Base-by-base conservation (phyloP, 1,140 invertebrate genomes). In the Sesamia nonagrioides region DNA sequence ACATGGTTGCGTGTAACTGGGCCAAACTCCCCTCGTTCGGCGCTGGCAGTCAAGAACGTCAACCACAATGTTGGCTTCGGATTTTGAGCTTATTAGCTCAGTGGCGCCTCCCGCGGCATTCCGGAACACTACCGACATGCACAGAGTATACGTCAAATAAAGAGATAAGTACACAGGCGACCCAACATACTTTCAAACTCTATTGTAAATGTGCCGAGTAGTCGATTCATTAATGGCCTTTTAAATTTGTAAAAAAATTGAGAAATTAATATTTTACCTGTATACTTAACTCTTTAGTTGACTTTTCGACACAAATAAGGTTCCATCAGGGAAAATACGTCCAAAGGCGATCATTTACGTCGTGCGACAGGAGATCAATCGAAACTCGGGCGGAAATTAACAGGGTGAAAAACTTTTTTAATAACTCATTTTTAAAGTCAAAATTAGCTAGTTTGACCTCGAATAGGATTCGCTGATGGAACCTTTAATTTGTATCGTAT, bases 1-100 rank as follows among this genome's bases (percentile, higher is more conserved):
- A 95, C 90, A 17, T 96, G 96, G 96, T 86, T 96, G 15, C 89
- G 95, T 72, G 94, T 96, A 50, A 96, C 96, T 0, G 96, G 96
- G 11, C 93, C 94, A 1, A 96, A 96, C 86, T 96, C 96, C 0
- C 96, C 96, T 13, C 86, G 92, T 27, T 91, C 90, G 0, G 92
- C 92, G 42, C 83, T 93, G 7, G 91, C 91, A 0, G 84, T 91
- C 40, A 94, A 91, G 69, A 91, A 94, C 73, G 88, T 93, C 5
- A 84, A 88, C 71, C 93, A 95, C 77, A 95, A 95, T 77, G 91
- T 95, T 45, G 95, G 94, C 82, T 95, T 95, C 77, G 95, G 95
- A 69, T 94, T 93, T 78, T 95, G 66, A 84, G n/a, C 73, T 15
- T 48, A 17, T 58, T n/a, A 18, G 40, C 52, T n/a, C 45, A 50